These are phyloP conservation scores for Oryzias sinensis DNA, from an alignment of 2,797 vertebrate genomes.

Conservation along the genomic window DNA sequence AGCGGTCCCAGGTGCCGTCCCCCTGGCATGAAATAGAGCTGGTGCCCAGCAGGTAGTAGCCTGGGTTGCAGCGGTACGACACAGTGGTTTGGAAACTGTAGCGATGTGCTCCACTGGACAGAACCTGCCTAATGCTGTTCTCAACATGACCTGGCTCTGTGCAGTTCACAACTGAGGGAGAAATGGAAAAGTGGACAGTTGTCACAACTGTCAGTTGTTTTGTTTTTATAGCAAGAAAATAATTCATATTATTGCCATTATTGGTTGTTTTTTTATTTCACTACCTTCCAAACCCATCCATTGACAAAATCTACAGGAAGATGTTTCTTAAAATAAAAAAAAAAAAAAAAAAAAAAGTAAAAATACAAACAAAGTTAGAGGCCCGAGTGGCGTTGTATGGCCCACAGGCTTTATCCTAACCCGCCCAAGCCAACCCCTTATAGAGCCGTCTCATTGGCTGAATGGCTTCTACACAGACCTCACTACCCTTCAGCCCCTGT, in stretches of 20 bases:
- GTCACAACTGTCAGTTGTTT: not conserved
- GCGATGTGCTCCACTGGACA: conserved; percentile 85
- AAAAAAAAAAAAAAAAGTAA: no score
- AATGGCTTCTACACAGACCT: no score
- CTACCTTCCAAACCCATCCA: conserved; percentile 41
- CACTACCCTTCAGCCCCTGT: no score
- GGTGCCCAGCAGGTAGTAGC: conserved; percentile 93
- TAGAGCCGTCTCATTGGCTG: no score
- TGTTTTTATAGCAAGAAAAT: no score
- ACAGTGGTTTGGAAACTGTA: conserved; percentile 94
- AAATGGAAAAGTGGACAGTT: conserved; percentile 8
- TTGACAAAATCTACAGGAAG: conserved; percentile 54
- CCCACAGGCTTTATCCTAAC: no score
- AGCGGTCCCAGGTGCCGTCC: conserved; percentile 94
- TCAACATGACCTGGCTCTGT: conserved; percentile 94
- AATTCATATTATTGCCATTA: no score
- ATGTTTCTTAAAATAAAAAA: no score
- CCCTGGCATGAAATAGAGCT: conserved; percentile 93
- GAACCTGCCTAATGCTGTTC: conserved; percentile 88
- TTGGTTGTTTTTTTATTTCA: conserved; percentile 2
- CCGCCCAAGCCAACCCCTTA: no score
- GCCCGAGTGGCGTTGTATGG: no score
- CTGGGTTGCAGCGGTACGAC: conserved; percentile 90
- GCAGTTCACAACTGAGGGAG: conserved; percentile 90
- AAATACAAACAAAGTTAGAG: no score